Evolutionary conservation across 2,797 vertebrate genomes (phyloP), one percentile per base, ranked within the genome.

Genomic region (Spondyliosoma cantharus): DNA sequence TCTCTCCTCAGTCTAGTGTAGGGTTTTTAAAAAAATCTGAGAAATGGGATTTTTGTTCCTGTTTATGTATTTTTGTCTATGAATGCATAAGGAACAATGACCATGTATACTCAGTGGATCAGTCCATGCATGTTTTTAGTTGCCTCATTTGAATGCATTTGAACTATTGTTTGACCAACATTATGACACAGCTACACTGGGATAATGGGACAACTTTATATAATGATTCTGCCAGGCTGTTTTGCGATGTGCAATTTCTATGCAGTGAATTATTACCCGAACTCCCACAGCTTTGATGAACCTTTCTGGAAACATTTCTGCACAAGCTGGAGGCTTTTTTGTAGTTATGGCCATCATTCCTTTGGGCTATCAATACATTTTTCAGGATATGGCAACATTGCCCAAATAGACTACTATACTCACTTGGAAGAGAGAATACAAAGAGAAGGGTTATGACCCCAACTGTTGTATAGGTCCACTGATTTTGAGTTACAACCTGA

Each of bases 241-340:
- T 66, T 43, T 68, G 45, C 29, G 63, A 62, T 71, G 17, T 57
- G 54, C 27, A 29, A 64, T 68, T 63, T 57, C 53, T 42, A 64
- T 69, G 63, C 27, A 56, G 58, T 29, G 25, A 54, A 59, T 56
- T 37, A 67, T 46, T 20, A 43, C 0, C 24, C 53, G 3, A 29
- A 14, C 49, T 25, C 16, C 45, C 37, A 54, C 37, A 22, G 52
- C 65, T 66, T 74, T 61, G 15, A 70, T 57, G 56, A 82, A 70
- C 76, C 67, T 46, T 64, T 80, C 56, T 48, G 69, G 42, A 37
- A 60, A 52, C 22, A 37, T 59, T 54, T 54, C 27, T 14, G 12
- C 29, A 52, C 37, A 82, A 69, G 25, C 17, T 63, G 58, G 32
- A 50, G 29, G 0, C 46, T 64, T 53, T 60, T 53, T 43, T 57